Evolutionary conservation across 2,797 vertebrate species (phyloP).

Genomic region (Pelochelys cantorii): DNA sequence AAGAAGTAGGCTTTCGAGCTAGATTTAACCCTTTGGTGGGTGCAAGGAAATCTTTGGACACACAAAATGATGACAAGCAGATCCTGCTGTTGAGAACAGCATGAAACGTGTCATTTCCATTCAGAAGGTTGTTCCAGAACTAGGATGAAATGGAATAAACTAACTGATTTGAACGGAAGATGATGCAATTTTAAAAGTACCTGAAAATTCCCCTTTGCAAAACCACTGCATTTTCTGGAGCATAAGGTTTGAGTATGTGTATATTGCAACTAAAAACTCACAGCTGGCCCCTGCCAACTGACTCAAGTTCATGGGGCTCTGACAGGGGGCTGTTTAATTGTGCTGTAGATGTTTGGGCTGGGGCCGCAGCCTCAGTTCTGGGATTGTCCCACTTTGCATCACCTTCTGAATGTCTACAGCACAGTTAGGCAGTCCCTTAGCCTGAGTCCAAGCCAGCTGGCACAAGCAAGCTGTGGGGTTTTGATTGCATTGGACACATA

Average conservation of each 20-base stretch:
- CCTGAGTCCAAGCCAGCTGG: background rate
- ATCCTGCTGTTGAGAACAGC: constrained; percentile 46
- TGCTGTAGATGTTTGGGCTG: background rate
- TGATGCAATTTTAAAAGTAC: constrained; percentile 7
- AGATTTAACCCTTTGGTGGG: constrained; percentile 65
- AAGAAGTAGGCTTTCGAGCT: constrained; percentile 61
- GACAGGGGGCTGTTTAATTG: background rate
- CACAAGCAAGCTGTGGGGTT: background rate
- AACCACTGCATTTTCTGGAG: background rate
- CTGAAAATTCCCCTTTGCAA: background rate
- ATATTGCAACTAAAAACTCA: background rate
- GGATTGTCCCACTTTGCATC: background rate
- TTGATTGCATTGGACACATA: background rate
- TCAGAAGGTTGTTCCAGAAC: constrained; percentile 31
- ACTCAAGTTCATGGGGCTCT: background rate
- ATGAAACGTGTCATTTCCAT: background rate
- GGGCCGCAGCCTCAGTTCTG: background rate
- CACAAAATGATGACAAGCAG: constrained; percentile 54
- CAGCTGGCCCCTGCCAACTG: background rate
- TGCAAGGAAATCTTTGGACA: constrained; percentile 56
- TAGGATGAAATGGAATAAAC: constrained; percentile 33
- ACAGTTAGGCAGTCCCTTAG: background rate
- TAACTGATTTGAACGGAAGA: constrained; percentile 38
- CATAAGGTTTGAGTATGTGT: background rate
- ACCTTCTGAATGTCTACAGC: background rate